Evolutionary conservation across 1,140 invertebrate genomes (phyloP), one percentile per base, ranked within the genome.

Genomic region (Lepidurus couesii): DNA sequence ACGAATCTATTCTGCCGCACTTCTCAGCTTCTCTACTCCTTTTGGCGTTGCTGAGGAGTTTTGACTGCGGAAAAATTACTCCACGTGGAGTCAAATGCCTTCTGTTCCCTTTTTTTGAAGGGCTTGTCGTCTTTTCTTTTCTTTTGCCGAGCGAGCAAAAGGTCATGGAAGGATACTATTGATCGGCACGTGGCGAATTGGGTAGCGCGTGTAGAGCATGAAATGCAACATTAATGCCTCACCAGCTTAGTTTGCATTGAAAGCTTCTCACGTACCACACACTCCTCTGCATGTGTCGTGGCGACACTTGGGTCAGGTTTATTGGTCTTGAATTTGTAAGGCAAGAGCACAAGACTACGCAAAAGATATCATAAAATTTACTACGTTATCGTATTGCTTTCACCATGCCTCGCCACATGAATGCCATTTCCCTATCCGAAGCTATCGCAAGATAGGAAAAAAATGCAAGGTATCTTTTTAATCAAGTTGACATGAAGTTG

Each of bases 151-250:
- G 53, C 53, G 53, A 65, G 53, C 53, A 65, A 65, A 65, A 65
- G 53, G 53, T 65, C 53, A 21, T 65, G 21, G 53, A 65, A 65
- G 53, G 53, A 65, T 65, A 65, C 53, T 65, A 65, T 65, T 65
- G 53, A 65, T 65, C 53, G 53, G 53, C 53, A 65, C 53, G 53
- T 65, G 53, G 53, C 53, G 53, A 65, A 65, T 65, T 65, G 53
- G 53, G 53, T 65, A 65, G 53, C 53, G 53, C 53, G 53, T 65
- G 53, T 65, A 65, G 53, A 13, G 53, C 53, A 65, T 65, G 53
- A 21, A 65, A 65, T 65, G 53, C 53, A 65, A 65, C 53, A 21
- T 65, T 65, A 65, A 65, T 65, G 53, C 53, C n/a, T 65, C 53
- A 9, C 53, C 53, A 65, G 53, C 53, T 65, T 65, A 65, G 53